Percentiles rank a stretch among this genome's conserved stretches.
Conservation (phyloP, 2,113 vertebrate species). For the Chrysochloris asiatica region DNA sequence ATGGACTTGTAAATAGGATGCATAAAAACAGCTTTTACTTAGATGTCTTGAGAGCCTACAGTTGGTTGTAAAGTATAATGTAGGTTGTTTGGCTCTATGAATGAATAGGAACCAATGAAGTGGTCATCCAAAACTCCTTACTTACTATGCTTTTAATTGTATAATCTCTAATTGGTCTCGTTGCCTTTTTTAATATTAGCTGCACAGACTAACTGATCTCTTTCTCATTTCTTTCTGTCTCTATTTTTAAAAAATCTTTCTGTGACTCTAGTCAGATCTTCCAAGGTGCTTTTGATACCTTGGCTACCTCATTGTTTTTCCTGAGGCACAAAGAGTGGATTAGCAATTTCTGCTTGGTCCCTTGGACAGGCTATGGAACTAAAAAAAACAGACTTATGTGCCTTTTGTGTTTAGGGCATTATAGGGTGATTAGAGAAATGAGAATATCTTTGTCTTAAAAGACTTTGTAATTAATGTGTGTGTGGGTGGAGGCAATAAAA, state of each 20-base stretch:
- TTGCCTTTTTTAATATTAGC: background rate
- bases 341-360: background rate
- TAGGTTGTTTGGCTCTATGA: background rate
- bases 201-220: slow-evolving; percentile 32
- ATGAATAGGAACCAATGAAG: background rate
- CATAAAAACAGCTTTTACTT: slow-evolving; percentile 10
- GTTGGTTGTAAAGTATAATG: background rate
- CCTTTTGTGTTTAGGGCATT: slow-evolving; percentile 33
- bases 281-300: slow-evolving; percentile 49
- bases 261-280: slow-evolving; percentile 31
- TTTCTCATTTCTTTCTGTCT: slow-evolving; percentile 34
- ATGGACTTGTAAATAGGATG: background rate
- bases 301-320: slow-evolving; percentile 29
- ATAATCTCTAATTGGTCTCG: background rate
- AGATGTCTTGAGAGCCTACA: background rate
- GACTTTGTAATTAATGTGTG: background rate
- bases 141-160: background rate
- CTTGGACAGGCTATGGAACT: background rate
- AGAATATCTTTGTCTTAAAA: slow-evolving; percentile 27
- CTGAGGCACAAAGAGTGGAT: slow-evolving; percentile 17
- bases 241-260: background rate
- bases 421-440: slow-evolving; percentile 23
- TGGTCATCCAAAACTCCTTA: background rate
- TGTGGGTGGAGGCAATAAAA: background rate
- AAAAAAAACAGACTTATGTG: slow-evolving; percentile 47